These are phyloP conservation scores for Ceratosolen solmsi DNA, from an alignment of 1,140 invertebrate species.

Conservation along the genomic window DNA sequence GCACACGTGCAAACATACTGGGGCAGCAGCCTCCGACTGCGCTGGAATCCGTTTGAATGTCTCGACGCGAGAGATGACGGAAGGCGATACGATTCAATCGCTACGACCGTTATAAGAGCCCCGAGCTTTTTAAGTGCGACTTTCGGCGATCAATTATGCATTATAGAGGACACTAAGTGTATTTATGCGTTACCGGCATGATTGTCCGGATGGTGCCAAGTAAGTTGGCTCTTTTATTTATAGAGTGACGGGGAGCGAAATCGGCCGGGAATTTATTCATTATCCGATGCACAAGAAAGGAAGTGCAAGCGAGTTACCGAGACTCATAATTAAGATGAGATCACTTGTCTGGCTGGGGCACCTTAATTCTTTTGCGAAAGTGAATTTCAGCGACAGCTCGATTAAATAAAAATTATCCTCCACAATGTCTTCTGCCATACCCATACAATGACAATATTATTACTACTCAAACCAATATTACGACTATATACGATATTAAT, in stretches of 20 bases:
- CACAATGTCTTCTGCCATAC: too few species aligned
- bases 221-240: neutral
- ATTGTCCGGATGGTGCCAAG: neutral
- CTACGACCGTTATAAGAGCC: slow-evolving; percentile 14
- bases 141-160: slow-evolving; percentile 34
- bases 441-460: too few species aligned
- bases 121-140: slow-evolving; percentile 23
- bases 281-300: neutral
- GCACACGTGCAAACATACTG: too few species aligned
- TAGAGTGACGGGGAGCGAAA: neutral
- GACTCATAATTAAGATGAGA: neutral
- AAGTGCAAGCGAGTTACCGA: neutral
- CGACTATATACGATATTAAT: too few species aligned
- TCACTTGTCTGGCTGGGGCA: neutral
- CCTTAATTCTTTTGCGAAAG: neutral
- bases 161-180: neutral
- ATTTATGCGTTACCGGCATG: neutral
- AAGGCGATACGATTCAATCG: slow-evolving; percentile 44
- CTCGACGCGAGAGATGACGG: slow-evolving; percentile 45
- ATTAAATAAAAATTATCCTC: too few species aligned
- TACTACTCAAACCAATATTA: too few species aligned
- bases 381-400: too few species aligned
- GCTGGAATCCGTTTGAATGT: slow-evolving; percentile 38
- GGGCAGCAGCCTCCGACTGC: slow-evolving; percentile 18
- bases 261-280: neutral